Conservation (phyloP, 2,113 vertebrate genomes). For the Oryctolagus cuniculus region DNA sequence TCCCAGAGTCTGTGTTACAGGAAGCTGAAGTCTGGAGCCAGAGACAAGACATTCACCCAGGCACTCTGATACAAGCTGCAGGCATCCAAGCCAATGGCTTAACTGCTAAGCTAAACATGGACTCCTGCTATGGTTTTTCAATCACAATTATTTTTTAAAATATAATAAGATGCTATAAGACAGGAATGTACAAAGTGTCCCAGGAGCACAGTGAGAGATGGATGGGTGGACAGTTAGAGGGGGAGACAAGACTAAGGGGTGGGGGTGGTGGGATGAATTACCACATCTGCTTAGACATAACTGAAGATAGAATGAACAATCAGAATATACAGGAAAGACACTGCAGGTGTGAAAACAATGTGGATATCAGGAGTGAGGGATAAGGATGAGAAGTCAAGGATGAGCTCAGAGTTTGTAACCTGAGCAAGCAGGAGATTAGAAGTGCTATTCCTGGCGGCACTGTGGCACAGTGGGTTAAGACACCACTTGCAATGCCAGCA, state of each 20-base stretch:
- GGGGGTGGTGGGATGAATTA: not conserved
- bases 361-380: not conserved
- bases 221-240: not conserved
- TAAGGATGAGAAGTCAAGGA: not conserved
- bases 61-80: too few relatives aligned
- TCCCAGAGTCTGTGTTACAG: too few relatives aligned
- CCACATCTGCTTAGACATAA: not conserved
- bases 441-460: not conserved
- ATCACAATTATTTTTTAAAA: not conserved
- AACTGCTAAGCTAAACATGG: too few relatives aligned
- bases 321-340: not conserved
- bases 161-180: not conserved
- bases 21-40: too few relatives aligned
- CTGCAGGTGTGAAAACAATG: not conserved
- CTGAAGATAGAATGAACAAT: not conserved
- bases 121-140: not conserved
- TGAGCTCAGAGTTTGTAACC: not conserved
- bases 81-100: too few relatives aligned
- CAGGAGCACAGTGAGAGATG: not conserved
- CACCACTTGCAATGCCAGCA: too few relatives aligned
- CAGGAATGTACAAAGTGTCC: not conserved
- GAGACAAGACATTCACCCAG: too few relatives aligned
- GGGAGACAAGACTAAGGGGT: not conserved
- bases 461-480: too few relatives aligned
- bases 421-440: not conserved